phyloP scores from a whole-genome alignment of 2,113 vertebrate genomes.

The Mystacornis crossleyi region DNA sequence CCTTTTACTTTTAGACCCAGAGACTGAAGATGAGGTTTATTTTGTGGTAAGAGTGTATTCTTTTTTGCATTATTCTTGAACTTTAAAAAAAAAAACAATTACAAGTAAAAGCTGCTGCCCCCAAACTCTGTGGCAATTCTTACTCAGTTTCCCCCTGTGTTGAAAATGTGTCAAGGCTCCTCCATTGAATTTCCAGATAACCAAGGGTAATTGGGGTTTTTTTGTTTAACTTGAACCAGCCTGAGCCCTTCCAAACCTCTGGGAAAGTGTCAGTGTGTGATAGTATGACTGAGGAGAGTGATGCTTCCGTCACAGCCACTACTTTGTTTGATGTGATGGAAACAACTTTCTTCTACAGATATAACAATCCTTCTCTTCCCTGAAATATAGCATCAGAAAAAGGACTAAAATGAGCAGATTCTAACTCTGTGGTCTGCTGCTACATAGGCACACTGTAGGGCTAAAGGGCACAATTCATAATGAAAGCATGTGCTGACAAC shows the following conservation, averaged over 20 bases:
- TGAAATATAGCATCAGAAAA: conserved; percentile 13
- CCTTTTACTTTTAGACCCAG: not conserved
- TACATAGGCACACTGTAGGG: not conserved
- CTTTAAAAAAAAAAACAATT: not conserved
- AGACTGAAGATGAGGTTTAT: not conserved
- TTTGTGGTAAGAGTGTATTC: not conserved
- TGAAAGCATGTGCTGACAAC: conserved; percentile 58
- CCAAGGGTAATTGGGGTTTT: not conserved
- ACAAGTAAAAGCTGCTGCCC: not conserved
- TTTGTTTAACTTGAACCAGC: not conserved
- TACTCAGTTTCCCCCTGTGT: not conserved
- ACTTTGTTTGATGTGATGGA: not conserved
- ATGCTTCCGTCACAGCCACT: not conserved
- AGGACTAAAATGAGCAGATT: not conserved
- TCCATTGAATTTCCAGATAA: not conserved
- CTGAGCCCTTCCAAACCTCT: not conserved
- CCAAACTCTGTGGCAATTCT: not conserved
- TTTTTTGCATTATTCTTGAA: not conserved
- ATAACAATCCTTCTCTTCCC: not conserved
- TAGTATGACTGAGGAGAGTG: not conserved
- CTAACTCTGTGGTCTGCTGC: not conserved
- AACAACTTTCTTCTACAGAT: conserved; percentile 50
- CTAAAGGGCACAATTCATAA: conserved; percentile 53
- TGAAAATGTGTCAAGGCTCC: not conserved
- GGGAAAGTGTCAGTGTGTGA: not conserved